Base-by-base conservation (phyloP, 2,113 vertebrate species). In the Piprites chloris region DNA sequence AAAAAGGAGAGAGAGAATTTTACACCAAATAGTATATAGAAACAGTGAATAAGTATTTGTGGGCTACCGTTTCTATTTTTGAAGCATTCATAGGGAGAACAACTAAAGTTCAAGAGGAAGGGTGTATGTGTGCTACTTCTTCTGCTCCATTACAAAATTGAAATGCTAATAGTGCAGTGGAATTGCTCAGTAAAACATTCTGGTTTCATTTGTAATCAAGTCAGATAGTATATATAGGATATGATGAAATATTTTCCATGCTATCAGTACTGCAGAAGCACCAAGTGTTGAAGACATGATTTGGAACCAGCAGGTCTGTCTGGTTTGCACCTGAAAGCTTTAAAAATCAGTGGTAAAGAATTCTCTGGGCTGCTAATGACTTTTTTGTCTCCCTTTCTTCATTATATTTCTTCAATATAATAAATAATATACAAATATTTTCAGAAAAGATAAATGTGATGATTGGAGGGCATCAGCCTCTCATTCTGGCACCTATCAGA, bases 141-240 rank as follows among this genome's bases (percentile, higher is more conserved):
- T 61, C 24, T 73, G 30, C 58, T 69, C 63, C 53, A 4, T 37
- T 76, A 58, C 41, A 88, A 73, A 78, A 82, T 4, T 63, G 52
- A 91, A 85, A 68, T 74, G 32, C 55, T 74, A 77, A 37, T 56
- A 82, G 35, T 44, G 37, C 24, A 35, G 58, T 3, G 0, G 16
- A 90, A 96, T 9, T 44, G 49, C 41, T 75, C 58, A 61, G 49
- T 71, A 78, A 87, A 85, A 62, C 17, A 11, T 61, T 72, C 41
- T 41, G 58, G 44, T 79, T 95, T n/a, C 27, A 68, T 90, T 68
- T 91, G 74, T 47, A 76, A 62, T 78, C 44, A 52, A 82, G 66
- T 61, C 66, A 87, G 52, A 52, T 26, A 24, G 41, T 18, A 21
- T 46, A 69, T 65, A 26, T 37, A 49, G 62, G 19, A 22, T 66